Base-by-base conservation (phyloP, 2,113 vertebrate species). In the Mustelus asterias region DNA sequence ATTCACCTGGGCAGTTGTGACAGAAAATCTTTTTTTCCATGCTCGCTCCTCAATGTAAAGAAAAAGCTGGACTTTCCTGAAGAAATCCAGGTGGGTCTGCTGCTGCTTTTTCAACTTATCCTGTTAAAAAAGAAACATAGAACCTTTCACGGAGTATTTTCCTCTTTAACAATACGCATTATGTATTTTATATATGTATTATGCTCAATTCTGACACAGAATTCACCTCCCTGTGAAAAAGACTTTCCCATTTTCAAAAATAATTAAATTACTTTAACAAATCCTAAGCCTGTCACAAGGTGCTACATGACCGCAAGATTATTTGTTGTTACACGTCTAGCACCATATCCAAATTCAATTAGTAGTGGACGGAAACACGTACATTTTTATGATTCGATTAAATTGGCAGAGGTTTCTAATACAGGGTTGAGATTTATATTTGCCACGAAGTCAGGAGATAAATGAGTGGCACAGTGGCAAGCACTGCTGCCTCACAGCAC, bases 1-100 rank as follows among this genome's bases (percentile, higher is more conserved):
- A 26, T 86, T 88, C 54, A 93, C 85, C 72, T 92, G 95, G 60
- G 96, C 92, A 94, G 93, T 80, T n/a, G 96, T 96, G 10, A 96
- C 96, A 20, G 96, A 96, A 95, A 96, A 96, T 48, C 96, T 89
- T 80, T 96, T 96, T 85, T 94, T 83, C 96, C 96, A 96, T 8
- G 96, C 96, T 48, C 86, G 37, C 24, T 96, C 96, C 26, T 96
- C 96, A 83, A 96, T 96, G 48, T 96, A 95, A 9, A 96, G 70
- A 69, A 96, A 96, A 33, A 96, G 65, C 29, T 95, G 95, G 24
- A 96, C 37, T 89, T 95, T 96, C 44, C 24, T 63, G 95, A 96
- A 89, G 54, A 96, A 96, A 44, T 76, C 76, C 24, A 95, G 54
- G 88, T 86, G 96, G 29, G 80, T 90, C 26, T 48, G 83, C 29